Base-by-base conservation (phyloP, 2,888 invertebrate species). In the Trimorus sp. region DNA sequence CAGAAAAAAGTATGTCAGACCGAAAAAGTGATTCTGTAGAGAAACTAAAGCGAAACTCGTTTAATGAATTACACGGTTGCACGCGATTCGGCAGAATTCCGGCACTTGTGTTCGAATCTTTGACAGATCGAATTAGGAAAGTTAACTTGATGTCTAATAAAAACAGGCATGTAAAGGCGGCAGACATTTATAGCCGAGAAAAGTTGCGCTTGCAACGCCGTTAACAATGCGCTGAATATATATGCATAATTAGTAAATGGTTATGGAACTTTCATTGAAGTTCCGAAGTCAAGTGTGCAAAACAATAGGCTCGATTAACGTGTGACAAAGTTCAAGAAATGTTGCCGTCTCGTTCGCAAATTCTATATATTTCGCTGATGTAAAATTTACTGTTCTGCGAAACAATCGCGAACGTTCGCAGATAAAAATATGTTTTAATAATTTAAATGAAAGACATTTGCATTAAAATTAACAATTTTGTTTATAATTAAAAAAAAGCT, bases 321-420 rank as follows among this genome's bases (percentile, higher is more conserved):
- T 65, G 73, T 42, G 71, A 73, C 71, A 60, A 78, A 73, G 78
- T 71, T 78, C 66, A 73, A 71, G 71, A 71, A 78, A 71, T 58
- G 54, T 51, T 49, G 70, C 42, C 45, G 59, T 65, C 53, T 60
- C 65, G 59, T 62, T 78, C 60, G 58, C 48, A 66, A 69, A 78
- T 65, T 51, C 58, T 51, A 68, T 70, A 68, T 70, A 68, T 53
- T 37, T 49, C 42, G 6, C 1, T 8, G 3, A 40, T 48, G 11
- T 9, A 38, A 26, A 26, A 3, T 26, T 1, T 26, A 26, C 26
- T 26, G 26, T 26, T 26, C 4, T 26, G 26, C 26, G 26, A 26
- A 26, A 26, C 4, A 26, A 26, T 26, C 26, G 4, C 26, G 26
- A 26, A 26, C 26, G 26, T 26, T 26, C 4, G 26, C 26, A 26